Evolutionary conservation across 2,888 invertebrate species (phyloP), one percentile per base, ranked within the genome.

Genomic region (Encarsia formosa): DNA sequence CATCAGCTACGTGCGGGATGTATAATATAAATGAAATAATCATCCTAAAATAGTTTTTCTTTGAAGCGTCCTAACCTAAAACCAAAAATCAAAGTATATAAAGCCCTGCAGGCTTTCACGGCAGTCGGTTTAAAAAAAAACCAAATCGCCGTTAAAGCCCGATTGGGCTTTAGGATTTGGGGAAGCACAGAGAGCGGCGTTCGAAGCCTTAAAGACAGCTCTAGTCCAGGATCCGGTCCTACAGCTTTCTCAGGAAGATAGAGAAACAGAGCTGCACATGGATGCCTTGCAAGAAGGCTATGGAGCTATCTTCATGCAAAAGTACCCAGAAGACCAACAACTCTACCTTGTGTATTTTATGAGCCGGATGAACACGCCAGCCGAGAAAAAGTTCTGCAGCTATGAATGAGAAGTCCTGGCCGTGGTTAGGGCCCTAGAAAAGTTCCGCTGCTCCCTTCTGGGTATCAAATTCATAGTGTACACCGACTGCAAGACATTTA

Each of bases 371-470:
- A 64, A 70, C 1, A 62, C 63, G 0, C 54, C 49, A 2, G 59
- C 62, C 2, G 74, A 75, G 57, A 44, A 50, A 16, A 65, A 61
- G 26, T 71, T 68, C 31, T 66, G 66, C 26, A 65, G 65, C 1
- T 68, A 66, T 23, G 26, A 26, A 29, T 29, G 8, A 13, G 13
- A 29, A 13, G 8, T 29, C 8, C 13, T 29, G 29, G 71, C 70
- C 1, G 64, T 73, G 0, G 65, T 73, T 0, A 64, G 60, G 44
- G 59, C 63, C 11, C 32, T 72, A 2, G 51, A 61, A 15, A 64
- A 67, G 46, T 72, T 71, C 52, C 57, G 69, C 11, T 60, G 60
- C 1, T 73, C 71, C 50, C 38, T 73, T 1, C 52, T 66, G 5
- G 66, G 65, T 2, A 57, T 61, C 4, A 15, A 41, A 3, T 72